phyloP scores from a whole-genome alignment of 2,797 vertebrate species.

The Salarias fasciatus region DNA sequence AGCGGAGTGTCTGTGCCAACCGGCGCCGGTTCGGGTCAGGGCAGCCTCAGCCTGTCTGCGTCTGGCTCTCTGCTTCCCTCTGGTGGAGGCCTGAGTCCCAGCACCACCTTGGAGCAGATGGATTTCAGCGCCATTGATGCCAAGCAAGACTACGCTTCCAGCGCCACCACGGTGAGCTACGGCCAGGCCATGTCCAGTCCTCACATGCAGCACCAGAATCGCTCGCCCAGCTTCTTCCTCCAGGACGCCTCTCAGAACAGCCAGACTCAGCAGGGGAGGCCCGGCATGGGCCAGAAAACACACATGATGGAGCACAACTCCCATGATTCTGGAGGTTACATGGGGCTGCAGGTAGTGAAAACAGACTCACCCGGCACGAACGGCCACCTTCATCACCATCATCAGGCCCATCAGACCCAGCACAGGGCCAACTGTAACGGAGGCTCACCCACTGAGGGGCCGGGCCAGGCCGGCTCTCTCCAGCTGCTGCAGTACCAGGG shows the following conservation, averaged over 20 bases:
- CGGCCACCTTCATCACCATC: conserved; percentile 81
- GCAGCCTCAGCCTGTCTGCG: conserved; percentile 88
- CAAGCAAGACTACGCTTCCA: conserved; percentile 93
- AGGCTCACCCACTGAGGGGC: conserved; percentile 86
- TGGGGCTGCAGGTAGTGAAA: conserved; percentile 89
- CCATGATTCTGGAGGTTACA: conserved; percentile 79
- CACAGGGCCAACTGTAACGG: conserved; percentile 94
- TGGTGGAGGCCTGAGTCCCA: conserved; percentile 96
- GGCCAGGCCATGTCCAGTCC: conserved; percentile 92
- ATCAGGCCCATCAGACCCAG: conserved; percentile 79
- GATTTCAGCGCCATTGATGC: conserved; percentile 99
- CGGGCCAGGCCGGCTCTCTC: conserved; percentile 83
- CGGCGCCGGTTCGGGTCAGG: conserved; percentile 83
- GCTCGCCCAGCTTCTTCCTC: conserved; percentile 98
- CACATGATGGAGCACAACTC: conserved; percentile 85
- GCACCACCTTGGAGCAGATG: conserved; percentile 99
- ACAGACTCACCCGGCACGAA: conserved; percentile 87
- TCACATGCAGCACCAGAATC: conserved; percentile 92
- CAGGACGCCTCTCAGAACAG: conserved; percentile 90
- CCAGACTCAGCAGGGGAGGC: conserved; percentile 81
- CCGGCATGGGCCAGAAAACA: conserved; percentile 78
- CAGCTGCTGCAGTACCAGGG: conserved; percentile 98
- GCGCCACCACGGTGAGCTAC: conserved; percentile 80
- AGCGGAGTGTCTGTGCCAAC: conserved; percentile 81
- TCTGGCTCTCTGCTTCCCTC: conserved; percentile 92